A percentile compares a stretch with the other conserved stretches of the same genome.
Conservation (phyloP, 2,113 vertebrate species). For the Myxocyprinus asiaticus region DNA sequence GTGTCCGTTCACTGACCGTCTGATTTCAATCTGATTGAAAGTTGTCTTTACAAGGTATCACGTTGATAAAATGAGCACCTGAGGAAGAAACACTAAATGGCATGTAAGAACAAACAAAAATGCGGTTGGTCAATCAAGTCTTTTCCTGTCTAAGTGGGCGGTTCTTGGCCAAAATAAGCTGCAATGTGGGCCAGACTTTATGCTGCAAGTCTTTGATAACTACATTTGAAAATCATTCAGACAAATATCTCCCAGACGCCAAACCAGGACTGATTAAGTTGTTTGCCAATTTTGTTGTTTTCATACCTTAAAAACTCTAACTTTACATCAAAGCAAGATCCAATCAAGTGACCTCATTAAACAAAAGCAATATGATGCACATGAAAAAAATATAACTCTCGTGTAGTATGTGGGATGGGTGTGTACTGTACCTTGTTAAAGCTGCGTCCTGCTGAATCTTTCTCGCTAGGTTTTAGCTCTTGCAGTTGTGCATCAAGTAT, state of each 20-base stretch:
- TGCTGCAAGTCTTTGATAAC: no score
- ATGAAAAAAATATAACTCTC: neutral
- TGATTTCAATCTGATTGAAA: no score
- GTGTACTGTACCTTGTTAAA: constrained; percentile 91
- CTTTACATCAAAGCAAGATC: neutral
- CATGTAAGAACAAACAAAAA: no score
- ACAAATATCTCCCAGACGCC: neutral
- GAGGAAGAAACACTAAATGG: no score
- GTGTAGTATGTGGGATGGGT: neutral
- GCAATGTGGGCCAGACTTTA: no score
- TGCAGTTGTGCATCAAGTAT: constrained; percentile 97
- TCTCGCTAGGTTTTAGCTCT: constrained; percentile 90
- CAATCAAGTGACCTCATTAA: neutral
- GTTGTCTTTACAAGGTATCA: neutral
- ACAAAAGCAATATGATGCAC: neutral
- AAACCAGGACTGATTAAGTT: neutral
- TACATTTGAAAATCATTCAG: neutral
- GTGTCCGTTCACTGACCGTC: no score
- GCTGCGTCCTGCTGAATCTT: constrained; percentile 89
- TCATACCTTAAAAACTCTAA: no score
- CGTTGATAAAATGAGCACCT: no score
- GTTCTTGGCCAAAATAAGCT: no score
- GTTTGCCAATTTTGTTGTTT: no score
- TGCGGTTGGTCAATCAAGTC: no score
- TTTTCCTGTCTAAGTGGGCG: no score